Conservation (phyloP, 2,888 invertebrate species). For the Polietes domitor region DNA sequence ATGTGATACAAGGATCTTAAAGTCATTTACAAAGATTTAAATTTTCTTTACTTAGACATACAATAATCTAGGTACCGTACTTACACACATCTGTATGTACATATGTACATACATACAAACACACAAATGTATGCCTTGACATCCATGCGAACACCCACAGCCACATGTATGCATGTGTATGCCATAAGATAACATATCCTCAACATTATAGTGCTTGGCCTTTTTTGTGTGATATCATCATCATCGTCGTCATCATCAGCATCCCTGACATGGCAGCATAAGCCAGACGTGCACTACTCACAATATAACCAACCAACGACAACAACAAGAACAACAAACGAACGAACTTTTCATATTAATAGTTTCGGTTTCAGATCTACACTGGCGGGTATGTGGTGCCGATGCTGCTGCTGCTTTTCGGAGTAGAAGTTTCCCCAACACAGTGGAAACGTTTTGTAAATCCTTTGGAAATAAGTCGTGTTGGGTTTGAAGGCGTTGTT, state of each 20-base stretch:
- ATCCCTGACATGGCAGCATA: conserved; percentile 44
- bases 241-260: conserved; percentile 20
- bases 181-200: conserved; percentile 39
- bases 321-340: not conserved
- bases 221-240: not conserved
- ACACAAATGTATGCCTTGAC: not conserved
- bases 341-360: conserved; percentile 50
- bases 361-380: conserved; percentile 27
- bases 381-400: not conserved
- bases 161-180: not conserved
- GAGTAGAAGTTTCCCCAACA: not conserved
- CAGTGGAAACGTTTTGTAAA: no score
- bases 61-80: not conserved
- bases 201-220: conserved; percentile 21
- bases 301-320: no score
- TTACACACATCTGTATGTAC: no score
- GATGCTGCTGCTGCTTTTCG: not conserved
- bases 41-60: not conserved
- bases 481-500: no score
- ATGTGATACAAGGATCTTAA: conserved; percentile 9
- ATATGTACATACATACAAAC: not conserved
- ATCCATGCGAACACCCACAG: not conserved
- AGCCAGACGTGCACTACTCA: not conserved
- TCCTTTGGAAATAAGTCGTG: no score
- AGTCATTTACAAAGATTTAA: conserved; percentile 35